A percentile compares a stretch with the other conserved stretches of the same genome.
Conservation (phyloP, 2,797 vertebrate genomes). For the Gallinago stenura region DNA sequence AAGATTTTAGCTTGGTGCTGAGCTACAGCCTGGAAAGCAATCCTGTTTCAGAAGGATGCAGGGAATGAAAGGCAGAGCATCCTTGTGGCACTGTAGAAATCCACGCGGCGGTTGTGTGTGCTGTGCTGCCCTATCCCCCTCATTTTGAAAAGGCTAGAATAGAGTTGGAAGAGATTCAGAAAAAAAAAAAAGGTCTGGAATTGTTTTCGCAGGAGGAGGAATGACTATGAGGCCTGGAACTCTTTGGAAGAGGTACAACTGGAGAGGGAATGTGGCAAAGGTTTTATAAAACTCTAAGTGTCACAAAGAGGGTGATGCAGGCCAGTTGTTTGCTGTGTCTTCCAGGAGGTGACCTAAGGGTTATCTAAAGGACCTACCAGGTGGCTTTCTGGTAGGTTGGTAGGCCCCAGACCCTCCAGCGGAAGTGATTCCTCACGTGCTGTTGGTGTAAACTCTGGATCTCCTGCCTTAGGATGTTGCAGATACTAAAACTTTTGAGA, state of each 20-base stretch:
- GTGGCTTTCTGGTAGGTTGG: neutral
- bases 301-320: neutral
- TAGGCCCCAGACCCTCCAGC: neutral
- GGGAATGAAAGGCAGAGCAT: neutral
- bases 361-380: neutral
- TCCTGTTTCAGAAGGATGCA: neutral
- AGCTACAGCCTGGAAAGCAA: neutral
- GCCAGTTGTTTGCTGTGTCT: neutral
- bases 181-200: accelerated
- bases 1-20: neutral
- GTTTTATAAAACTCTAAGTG: neutral
- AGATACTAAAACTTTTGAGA: neutral
- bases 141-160: neutral
- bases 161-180: neutral
- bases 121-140: neutral
- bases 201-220: neutral
- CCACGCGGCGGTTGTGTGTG: neutral
- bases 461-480: neutral
- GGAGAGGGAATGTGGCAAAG: neutral
- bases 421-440: neutral
- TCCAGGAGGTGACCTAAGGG: neutral
- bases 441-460: neutral
- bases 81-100: neutral
- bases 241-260: neutral
- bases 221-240: neutral